Percentiles rank a stretch among this genome's conserved stretches.
Evolutionary conservation across 1,140 invertebrate genomes (phyloP).

Genomic region (Maniola jurtina): DNA sequence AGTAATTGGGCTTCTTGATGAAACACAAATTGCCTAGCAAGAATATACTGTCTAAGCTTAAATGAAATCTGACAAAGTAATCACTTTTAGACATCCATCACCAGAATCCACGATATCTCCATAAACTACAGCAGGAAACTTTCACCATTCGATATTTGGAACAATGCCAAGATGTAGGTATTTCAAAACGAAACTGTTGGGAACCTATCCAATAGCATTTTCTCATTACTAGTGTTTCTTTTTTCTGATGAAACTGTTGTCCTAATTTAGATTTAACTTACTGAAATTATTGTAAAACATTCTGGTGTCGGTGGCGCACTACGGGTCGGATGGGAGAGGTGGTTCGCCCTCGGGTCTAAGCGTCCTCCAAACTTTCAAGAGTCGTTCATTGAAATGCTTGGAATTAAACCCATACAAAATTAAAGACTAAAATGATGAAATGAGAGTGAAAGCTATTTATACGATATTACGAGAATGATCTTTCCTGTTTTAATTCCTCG

Average conservation of each 20-base stretch:
- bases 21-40: neutral
- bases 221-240: neutral
- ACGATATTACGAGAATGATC: too few species aligned
- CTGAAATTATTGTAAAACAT: neutral
- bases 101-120: slow-evolving; percentile 1
- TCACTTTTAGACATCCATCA: neutral
- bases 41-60: neutral
- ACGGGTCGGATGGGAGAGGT: too few species aligned
- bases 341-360: too few species aligned
- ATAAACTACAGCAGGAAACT: slow-evolving; percentile 2
- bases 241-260: neutral
- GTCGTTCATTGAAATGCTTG: too few species aligned
- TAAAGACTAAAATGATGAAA: too few species aligned
- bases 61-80: neutral
- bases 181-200: slow-evolving; percentile 4
- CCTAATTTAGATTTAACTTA: neutral
- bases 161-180: slow-evolving; percentile 11
- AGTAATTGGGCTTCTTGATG: too few species aligned
- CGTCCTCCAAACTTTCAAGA: too few species aligned
- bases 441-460: too few species aligned
- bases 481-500: too few species aligned
- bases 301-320: too few species aligned
- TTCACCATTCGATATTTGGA: slow-evolving; percentile 9
- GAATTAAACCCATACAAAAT: too few species aligned
- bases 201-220: slow-evolving; percentile 4